A percentile compares a stretch with the other conserved stretches of the same genome.
Conservation (phyloP, 2,888 invertebrate species). For the Thymelicus lineola region DNA sequence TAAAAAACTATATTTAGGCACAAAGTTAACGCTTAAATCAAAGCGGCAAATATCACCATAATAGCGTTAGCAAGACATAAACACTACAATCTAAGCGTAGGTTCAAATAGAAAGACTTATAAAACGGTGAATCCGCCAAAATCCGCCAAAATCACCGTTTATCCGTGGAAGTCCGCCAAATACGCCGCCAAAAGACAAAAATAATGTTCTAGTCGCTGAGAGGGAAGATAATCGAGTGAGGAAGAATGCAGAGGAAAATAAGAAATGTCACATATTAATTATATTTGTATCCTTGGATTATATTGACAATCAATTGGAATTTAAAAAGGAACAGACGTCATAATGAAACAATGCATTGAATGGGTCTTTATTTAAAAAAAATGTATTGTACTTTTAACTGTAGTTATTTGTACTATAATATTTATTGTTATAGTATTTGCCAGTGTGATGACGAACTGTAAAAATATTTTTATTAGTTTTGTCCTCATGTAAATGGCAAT, state of each 20-base stretch:
- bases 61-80: slow-evolving; percentile 43
- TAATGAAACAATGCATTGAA: too few species aligned
- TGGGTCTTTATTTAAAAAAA: too few species aligned
- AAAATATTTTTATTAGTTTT: too few species aligned
- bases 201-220: slow-evolving; percentile 52
- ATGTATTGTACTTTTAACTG: too few species aligned
- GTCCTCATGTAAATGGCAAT: too few species aligned
- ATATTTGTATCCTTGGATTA: too few species aligned
- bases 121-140: slow-evolving; percentile 31
- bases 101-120: slow-evolving; percentile 32
- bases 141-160: slow-evolving; percentile 35
- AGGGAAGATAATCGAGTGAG: slow-evolving; percentile 6
- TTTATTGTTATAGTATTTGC: too few species aligned
- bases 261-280: neutral
- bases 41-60: slow-evolving; percentile 54
- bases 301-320: too few species aligned
- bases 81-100: slow-evolving; percentile 29
- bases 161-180: slow-evolving; percentile 49
- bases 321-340: too few species aligned
- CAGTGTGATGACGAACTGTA: too few species aligned
- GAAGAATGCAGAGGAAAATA: neutral
- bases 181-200: slow-evolving; percentile 59
- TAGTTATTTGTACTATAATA: too few species aligned
- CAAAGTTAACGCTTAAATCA: neutral
- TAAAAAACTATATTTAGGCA: neutral